Base-by-base conservation (phyloP, 2,113 vertebrate species). In the Oenanthe oenanthe region DNA sequence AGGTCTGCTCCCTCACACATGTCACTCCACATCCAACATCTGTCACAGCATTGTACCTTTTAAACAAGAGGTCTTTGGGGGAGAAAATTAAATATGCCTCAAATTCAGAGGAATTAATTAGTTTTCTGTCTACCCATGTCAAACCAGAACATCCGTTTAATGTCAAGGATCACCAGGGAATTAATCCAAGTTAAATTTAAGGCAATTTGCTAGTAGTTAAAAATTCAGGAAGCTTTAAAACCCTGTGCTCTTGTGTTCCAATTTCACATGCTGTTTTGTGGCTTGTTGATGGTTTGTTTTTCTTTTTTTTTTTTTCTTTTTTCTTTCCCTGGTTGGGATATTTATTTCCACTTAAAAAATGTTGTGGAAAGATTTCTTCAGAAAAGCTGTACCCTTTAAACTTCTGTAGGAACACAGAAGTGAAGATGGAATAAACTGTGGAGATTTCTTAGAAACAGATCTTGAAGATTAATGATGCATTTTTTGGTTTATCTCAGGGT, bases 201-300 rank as follows among this genome's bases (percentile, higher is more conserved):
- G 94, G 92, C 94, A 97, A 95, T 97, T 96, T 94, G 74, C 89
- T 96, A 95, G 94, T 94, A 97, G 93, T 97, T 97, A 96, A 97
- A 92, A 97, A 96, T 95, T 95, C 88, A 94, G 89, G 81, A 96
- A 95, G 92, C 95, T 94, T 95, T 94, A 93, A 95, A 96, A 95
- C 67, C 71, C 89, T 40, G 42, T 58, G 68, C 79, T 92, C 81
- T 78, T 38, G 32, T 63, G 78, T 88, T 94, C 93, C 88, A 94
- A 56, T 92, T 92, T 91, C 40, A 79, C 77, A 82, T 38, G 94
- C 89, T 91, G 81, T 42, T 97, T 88, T 85, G 75, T 67, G 89
- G 82, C 67, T 91, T 61, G 42, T 50, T 89, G 81, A 60, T 56
- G 47, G 76, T 63, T 34, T 45, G 26, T 1, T 5, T 18, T n/a